Conservation (phyloP, 2,888 invertebrate genomes). For the Automeris io region DNA sequence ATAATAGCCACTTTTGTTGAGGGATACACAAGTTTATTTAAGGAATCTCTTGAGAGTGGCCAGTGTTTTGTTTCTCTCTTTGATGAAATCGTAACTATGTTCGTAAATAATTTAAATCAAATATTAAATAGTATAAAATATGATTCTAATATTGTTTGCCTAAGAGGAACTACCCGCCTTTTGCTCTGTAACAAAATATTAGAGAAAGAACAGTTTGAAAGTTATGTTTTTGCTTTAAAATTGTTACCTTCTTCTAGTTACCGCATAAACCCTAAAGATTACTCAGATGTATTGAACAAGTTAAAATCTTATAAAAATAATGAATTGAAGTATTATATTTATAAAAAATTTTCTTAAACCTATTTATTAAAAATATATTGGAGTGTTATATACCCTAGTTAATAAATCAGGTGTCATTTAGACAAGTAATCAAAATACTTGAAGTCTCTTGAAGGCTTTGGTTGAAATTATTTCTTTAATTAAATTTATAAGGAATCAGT, state of each 20-base stretch:
- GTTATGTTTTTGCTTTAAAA: slow-evolving; percentile 23
- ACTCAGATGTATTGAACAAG: slow-evolving; percentile 16
- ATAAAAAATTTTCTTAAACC: not conserved
- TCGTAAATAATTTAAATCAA: not conserved
- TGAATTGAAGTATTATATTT: slow-evolving; percentile 24
- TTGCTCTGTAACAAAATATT: slow-evolving; percentile 9
- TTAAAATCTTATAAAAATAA: slow-evolving; percentile 21
- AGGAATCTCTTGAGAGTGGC: slow-evolving; percentile 20
- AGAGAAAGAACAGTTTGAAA: slow-evolving; percentile 15
- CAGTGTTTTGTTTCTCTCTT: not conserved
- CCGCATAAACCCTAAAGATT: slow-evolving; percentile 12
- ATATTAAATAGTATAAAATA: not conserved
- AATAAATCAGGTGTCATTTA: not conserved
- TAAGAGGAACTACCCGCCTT: slow-evolving; percentile 7
- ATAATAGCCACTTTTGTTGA: slow-evolving; percentile 20
- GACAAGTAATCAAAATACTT: too few relatives aligned
- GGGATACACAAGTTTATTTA: slow-evolving; percentile 20
- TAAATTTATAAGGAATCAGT: too few relatives aligned
- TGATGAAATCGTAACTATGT: not conserved
- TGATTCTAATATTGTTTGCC: not conserved
- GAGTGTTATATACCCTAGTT: too few relatives aligned
- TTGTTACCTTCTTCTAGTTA: slow-evolving; percentile 20
- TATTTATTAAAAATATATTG: slow-evolving; percentile 13
- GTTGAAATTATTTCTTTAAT: too few relatives aligned
- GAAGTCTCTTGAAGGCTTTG: too few relatives aligned